Evolutionary conservation across 2,797 vertebrate genomes (phyloP).

Genomic region (Rhinophrynus dorsalis): DNA sequence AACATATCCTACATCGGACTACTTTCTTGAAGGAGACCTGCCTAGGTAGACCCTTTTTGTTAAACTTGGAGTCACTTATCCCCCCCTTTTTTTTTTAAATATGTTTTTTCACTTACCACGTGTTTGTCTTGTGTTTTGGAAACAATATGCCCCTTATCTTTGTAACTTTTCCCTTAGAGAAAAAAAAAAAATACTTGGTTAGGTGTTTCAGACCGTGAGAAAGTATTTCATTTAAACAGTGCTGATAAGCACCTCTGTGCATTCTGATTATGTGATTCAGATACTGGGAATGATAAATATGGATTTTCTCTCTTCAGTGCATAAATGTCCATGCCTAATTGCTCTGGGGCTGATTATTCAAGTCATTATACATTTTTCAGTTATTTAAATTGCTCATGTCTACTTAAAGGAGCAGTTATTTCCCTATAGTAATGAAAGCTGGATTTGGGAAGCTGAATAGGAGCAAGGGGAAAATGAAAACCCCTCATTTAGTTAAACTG

Average conservation of each 20-base stretch:
- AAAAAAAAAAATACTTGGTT: constrained; percentile 16
- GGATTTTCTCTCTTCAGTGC: neutral
- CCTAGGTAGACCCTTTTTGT: no score
- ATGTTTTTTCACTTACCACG: neutral
- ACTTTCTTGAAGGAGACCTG: no score
- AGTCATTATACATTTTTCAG: neutral
- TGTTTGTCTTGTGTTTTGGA: neutral
- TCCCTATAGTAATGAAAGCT: no score
- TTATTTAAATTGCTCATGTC: neutral
- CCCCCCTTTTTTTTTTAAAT: constrained; percentile 2
- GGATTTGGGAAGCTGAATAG: no score
- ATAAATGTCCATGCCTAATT: neutral
- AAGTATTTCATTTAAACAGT: neutral
- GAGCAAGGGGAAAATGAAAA: no score
- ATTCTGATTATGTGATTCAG: neutral
- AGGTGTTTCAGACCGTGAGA: neutral
- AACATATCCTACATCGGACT: no score
- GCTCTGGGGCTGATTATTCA: neutral
- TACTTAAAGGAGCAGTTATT: no score
- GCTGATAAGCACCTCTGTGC: neutral
- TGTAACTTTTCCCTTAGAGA: neutral
- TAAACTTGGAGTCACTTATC: no score
- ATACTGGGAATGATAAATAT: neutral
- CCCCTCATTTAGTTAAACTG: no score
- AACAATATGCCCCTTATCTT: no score